These are phyloP conservation scores for Conger conger DNA, from an alignment of 2,113 vertebrate species.

Conservation along the genomic window DNA sequence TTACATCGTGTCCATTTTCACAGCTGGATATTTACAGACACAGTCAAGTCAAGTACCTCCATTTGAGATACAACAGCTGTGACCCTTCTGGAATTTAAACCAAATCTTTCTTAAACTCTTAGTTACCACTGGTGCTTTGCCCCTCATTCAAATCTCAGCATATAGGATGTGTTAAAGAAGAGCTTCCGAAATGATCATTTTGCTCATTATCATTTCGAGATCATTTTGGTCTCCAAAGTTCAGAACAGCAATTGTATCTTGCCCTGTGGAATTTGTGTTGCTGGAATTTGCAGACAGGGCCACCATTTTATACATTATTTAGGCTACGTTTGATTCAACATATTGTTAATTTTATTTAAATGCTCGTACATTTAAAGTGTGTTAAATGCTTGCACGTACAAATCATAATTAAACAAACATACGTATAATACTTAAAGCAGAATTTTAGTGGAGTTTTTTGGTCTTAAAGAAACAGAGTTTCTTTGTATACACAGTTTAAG, in stretches of 20 bases:
- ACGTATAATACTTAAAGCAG: background rate
- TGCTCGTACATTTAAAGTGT: background rate
- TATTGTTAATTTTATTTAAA: background rate
- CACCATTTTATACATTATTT: background rate
- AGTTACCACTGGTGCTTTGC: no score
- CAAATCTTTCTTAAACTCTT: no score
- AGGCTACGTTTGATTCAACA: background rate
- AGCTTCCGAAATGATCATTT: background rate
- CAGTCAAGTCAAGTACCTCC: no score
- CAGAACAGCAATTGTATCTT: background rate
- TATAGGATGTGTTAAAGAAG: background rate
- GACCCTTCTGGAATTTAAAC: no score
- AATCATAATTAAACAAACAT: no score
- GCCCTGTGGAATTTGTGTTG: no score
- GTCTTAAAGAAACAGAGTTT: background rate
- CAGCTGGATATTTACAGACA: no score
- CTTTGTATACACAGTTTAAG: background rate
- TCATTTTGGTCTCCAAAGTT: background rate
- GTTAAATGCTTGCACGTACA: background rate
- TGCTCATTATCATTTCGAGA: background rate
- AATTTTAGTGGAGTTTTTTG: background rate
- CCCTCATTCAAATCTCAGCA: background rate
- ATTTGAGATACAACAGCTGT: no score
- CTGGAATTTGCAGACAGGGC: no score
- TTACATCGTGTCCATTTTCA: no score